Evolutionary conservation across 2,888 invertebrate species (phyloP).

Genomic region (Julus scandinavius): DNA sequence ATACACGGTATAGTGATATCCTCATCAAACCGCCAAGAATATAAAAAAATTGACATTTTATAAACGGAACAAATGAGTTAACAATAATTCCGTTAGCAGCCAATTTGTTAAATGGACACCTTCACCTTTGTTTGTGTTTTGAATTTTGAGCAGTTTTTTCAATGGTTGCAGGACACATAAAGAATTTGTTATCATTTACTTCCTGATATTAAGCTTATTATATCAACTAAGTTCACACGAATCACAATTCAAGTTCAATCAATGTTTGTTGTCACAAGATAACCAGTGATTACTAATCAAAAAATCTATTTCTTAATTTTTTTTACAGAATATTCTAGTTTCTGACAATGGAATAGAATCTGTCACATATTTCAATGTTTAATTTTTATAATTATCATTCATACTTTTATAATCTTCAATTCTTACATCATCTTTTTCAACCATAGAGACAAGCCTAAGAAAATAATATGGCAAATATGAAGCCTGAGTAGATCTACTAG

Average conservation of each 20-base stretch:
- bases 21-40: not conserved
- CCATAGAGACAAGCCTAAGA: not conserved
- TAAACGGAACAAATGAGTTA: not conserved
- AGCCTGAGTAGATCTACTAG: not conserved
- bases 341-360: no score
- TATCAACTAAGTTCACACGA: not conserved
- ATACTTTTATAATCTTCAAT: no score
- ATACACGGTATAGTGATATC: not conserved
- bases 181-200: not conserved
- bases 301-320: no score
- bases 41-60: not conserved
- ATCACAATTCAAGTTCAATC: no score
- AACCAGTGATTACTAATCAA: no score
- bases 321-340: no score
- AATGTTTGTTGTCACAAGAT: no score
- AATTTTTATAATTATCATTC: no score
- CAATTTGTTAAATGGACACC: constrained; percentile 1
- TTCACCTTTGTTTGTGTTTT: not conserved
- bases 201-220: not conserved
- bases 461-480: not conserved
- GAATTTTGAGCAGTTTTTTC: constrained; percentile 12
- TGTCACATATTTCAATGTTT: no score
- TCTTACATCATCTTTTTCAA: no score
- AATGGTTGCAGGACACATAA: not conserved
- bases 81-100: not conserved